Conservation (phyloP, 2,797 vertebrate species). For the Falco naumanni region DNA sequence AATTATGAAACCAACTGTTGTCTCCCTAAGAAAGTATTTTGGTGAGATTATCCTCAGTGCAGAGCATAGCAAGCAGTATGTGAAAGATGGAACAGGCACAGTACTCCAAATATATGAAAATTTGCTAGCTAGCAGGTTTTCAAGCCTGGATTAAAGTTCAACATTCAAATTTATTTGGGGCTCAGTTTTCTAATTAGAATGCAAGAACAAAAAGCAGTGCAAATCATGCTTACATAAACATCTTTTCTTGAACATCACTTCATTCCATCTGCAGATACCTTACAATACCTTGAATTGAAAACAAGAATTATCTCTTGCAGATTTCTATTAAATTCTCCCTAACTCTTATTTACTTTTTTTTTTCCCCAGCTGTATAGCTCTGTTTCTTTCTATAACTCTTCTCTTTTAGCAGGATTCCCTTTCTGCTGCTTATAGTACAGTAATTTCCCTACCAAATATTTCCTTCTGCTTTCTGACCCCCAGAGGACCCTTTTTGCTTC, state of each 20-base stretch:
- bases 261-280: background rate
- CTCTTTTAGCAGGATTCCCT: background rate
- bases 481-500: background rate
- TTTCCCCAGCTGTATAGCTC: background rate
- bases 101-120: background rate
- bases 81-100: background rate
- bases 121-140: background rate
- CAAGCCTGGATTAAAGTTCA: background rate
- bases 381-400: background rate
- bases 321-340: background rate
- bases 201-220: background rate
- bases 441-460: background rate
- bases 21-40: background rate
- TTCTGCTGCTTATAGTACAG: background rate
- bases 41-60: background rate
- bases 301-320: background rate
- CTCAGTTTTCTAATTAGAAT: background rate
- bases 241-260: background rate
- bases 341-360: background rate
- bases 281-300: background rate
- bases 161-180: background rate
- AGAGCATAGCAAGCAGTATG: background rate
- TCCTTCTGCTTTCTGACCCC: background rate
- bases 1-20: background rate
- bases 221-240: background rate